Evolutionary conservation across 2,888 invertebrate species (phyloP).

Genomic region (Ichneumon xanthorius): DNA sequence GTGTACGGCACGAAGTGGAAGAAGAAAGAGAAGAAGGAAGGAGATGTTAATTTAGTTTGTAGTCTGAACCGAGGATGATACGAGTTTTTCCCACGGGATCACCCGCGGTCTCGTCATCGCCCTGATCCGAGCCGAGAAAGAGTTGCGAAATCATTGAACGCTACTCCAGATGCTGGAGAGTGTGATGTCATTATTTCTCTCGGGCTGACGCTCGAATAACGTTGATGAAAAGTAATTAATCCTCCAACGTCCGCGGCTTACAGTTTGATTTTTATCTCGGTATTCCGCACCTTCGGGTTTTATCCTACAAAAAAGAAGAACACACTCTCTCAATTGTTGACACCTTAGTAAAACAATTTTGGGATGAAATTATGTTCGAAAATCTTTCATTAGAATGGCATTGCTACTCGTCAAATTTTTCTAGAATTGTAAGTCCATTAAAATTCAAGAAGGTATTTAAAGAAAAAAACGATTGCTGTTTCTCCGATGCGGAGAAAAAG

Average conservation of each 20-base stretch:
- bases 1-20: conserved; percentile 20
- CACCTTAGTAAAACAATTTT: neutral
- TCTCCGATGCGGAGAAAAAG: neutral
- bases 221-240: neutral
- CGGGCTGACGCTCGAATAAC: neutral
- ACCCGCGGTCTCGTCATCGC: conserved; percentile 28
- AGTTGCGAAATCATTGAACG: conserved; percentile 55
- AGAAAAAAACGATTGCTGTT: neutral
- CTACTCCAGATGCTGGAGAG: conserved; percentile 49
- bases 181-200: conserved; percentile 41
- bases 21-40: conserved; percentile 12
- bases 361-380: too few species aligned
- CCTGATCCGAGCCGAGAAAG: conserved; percentile 16
- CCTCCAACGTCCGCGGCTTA: neutral
- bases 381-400: too few species aligned
- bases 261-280: neutral
- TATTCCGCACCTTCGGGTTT: neutral
- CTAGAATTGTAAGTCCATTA: neutral
- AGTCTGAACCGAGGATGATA: conserved; percentile 20
- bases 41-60: conserved; percentile 46
- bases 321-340: neutral
- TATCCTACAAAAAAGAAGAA: neutral
- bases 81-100: conserved; percentile 42
- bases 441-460: neutral
- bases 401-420: neutral